Evolutionary conservation across 2,888 invertebrate species (phyloP), one percentile per base, ranked within the genome.

Genomic region (Pteria penguin): DNA sequence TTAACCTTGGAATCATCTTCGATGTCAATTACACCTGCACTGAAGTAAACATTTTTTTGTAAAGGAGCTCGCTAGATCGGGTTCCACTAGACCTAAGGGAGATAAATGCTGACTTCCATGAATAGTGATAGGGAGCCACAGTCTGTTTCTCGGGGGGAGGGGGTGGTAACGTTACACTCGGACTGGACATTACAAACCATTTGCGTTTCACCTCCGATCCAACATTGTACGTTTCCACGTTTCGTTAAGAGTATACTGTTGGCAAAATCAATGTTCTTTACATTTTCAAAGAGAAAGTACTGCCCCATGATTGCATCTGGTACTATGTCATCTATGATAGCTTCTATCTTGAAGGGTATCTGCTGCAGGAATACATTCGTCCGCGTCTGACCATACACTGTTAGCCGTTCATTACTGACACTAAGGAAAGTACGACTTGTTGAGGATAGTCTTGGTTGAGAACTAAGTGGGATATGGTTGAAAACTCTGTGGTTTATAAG

Each of bases 301-400:
- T 66, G 66, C 11, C 66, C 66, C 1, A 66, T 18, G 8, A 54
- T 66, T 5, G 54, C 54, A n/a, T 66, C 66, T 27, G 66, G 66
- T 8, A 24, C n/a, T 1, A 66, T 66, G 54, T 66, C 66, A 54
- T n/a, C 36, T 3, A 66, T 26, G n/a, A 66, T n/a, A 54, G 52
- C 32, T 27, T 54, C 26, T 26, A 52, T 45, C 29, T 22, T 4
- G 54, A 66, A 66, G 4, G 29, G 5, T 2, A 27, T 2, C 11
- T 18, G 14, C 29, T 18, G 18, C 2, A 66, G 14, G 27, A 22
- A 27, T 4, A 66, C 14, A 18, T 45, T 33, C 4, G 54, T 4
- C 24, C 14, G 14, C 54, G 27, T 52, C 29, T 2, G 5, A 5
- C 66, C 66, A 66, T 66, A 54, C 1, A 24, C 36, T 3, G 24